Base-by-base conservation (phyloP, 2,797 vertebrate genomes). In the Anas bahamensis region DNA sequence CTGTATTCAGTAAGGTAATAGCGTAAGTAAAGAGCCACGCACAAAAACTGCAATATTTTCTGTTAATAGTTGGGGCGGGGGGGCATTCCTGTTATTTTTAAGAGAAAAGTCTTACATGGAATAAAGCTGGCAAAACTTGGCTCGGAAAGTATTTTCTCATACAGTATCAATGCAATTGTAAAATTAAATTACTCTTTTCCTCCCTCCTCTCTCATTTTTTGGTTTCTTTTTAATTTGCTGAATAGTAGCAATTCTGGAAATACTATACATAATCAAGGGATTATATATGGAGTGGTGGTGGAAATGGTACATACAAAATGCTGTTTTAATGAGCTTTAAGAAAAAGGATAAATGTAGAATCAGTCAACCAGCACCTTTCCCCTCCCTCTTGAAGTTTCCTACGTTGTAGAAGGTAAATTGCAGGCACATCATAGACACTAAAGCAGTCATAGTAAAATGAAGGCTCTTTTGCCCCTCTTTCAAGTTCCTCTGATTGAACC, bases 291-390 rank as follows among this genome's bases (percentile, higher is more conserved):
- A 28, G 31, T 23, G 18, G 52, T 33, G 44, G 35, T 50, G 24
- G 48, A 63, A 94, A 75, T 57, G 68, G 53, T 86, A 69, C 44
- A 41, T 57, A 73, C 22, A 63, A 94, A 85, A 87, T 41, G 35
- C 12, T 75, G 48, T 10, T 93, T 94, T 95, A 93, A 93, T 92
- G n/a, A 95, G 86, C n/a, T 94, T 91, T 89, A 86, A 65, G 42
- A 77, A 78, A 82, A 96, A 82, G 35, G 17, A 86, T 66, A 79
- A 80, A 91, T 65, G 42, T 65, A 93, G 69, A 87, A 83, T 70
- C 55, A 94, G 88, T 83, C 61, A 86, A 57, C 23, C 39, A 83
- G 63, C 41, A 82, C 83, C 91, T 50, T 91, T 94, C 21, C 53
- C 75, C 83, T 95, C 89, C 68, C 68, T 87, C 68, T 85, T 95